phyloP scores from a whole-genome alignment of 53 echinoderm and acorn worm species.

The Crossaster papposus region DNA sequence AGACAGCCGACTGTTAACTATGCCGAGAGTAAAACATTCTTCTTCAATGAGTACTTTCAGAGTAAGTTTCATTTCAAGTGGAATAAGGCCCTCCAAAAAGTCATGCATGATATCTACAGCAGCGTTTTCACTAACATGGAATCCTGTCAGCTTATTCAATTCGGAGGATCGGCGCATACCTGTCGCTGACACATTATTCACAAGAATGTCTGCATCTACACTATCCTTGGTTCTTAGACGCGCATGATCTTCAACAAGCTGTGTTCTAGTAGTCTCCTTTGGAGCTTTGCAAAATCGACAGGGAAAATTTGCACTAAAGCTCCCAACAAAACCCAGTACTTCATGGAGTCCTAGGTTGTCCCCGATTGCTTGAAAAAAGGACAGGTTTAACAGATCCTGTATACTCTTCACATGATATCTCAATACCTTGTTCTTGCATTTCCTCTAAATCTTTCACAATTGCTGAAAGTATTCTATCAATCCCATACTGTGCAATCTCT shows the following conservation, averaged over 20 bases:
- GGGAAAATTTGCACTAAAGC: conserved; percentile 55
- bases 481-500: conserved; percentile 57
- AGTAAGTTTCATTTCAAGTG: conserved; percentile 66
- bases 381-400: conserved; percentile 50
- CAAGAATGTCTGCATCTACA: conserved; percentile 38
- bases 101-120: conserved; percentile 73
- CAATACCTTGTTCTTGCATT: conserved; percentile 21
- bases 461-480: conserved; percentile 38
- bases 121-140: conserved; percentile 60
- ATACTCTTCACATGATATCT: conserved; percentile 38
- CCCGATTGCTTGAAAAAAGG: conserved; percentile 60
- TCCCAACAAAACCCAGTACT: conserved; percentile 60
- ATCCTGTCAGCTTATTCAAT: conserved; percentile 55
- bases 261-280: conserved; percentile 20
- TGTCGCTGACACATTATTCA: conserved; percentile 50
- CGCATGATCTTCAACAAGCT: conserved; percentile 32
- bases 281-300: conserved; percentile 55
- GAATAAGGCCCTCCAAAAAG: conserved; percentile 68
- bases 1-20: conserved; percentile 52
- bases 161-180: conserved; percentile 62
- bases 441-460: conserved; percentile 24
- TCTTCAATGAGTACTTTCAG: conserved; percentile 47
- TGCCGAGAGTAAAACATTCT: conserved; percentile 46
- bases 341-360: conserved; percentile 63
- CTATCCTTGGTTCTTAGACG: conserved; percentile 50